phyloP scores from a whole-genome alignment of 1,140 invertebrate species.

The Hypsibius dujardini region DNA sequence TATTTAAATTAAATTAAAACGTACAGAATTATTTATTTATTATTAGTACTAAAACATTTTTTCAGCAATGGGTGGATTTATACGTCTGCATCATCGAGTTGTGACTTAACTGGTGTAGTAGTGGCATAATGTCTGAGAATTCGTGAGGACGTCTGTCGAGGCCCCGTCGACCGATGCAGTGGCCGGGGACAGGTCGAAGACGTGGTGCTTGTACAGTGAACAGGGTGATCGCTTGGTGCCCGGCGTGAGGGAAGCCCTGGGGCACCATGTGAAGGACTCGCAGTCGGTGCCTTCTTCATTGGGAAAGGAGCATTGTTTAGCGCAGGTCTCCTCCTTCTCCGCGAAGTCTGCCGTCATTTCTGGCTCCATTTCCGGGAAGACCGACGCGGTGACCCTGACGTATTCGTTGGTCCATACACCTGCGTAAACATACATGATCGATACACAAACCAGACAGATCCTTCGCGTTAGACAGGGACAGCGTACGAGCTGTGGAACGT shows the following conservation, averaged over 20 bases:
- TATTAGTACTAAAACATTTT: no score
- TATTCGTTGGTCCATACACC: conserved; percentile 1
- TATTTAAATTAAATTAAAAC: no score
- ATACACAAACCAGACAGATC: no score
- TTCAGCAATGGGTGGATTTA: no score
- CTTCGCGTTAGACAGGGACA: no score
- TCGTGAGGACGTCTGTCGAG: no score
- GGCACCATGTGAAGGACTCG: not conserved
- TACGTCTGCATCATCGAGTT: no score
- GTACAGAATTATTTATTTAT: no score
- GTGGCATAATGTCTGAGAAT: no score
- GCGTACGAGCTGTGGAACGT: no score
- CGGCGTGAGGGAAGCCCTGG: not conserved
- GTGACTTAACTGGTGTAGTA: no score
- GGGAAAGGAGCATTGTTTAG: not conserved
- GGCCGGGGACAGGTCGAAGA: not conserved
- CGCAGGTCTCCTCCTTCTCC: not conserved
- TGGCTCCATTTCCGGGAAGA: not conserved
- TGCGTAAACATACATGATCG: not conserved
- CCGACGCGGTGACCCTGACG: not conserved
- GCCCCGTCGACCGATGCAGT: no score
- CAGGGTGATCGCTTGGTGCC: not conserved
- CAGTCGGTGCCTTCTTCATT: not conserved
- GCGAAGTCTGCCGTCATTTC: not conserved
- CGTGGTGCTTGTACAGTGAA: not conserved